These are phyloP conservation scores for Notodonta dromedarius DNA, from an alignment of 2,888 invertebrate species.

Conservation along the genomic window DNA sequence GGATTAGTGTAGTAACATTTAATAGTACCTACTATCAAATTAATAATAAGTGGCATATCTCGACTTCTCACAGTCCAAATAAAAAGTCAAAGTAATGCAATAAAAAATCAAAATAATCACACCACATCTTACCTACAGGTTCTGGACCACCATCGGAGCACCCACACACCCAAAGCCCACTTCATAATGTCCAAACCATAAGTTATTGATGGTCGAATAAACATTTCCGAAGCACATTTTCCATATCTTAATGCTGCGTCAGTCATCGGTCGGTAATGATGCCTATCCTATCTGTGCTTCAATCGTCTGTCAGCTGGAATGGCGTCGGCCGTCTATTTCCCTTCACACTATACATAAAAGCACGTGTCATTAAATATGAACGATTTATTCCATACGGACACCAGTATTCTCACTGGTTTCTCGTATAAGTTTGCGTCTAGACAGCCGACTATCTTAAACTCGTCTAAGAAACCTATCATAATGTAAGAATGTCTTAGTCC, in stretches of 20 bases:
- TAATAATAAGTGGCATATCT: too few relatives aligned
- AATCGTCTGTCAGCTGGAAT: slow-evolving; percentile 19
- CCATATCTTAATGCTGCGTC: slow-evolving; percentile 23
- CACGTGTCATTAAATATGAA: slow-evolving; percentile 11
- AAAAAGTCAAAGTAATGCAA: neutral
- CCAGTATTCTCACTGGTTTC: too few relatives aligned
- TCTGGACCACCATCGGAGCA: neutral
- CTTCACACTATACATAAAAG: slow-evolving; percentile 6
- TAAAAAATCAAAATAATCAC: neutral
- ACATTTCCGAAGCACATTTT: slow-evolving; percentile 16
- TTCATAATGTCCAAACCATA: slow-evolving; percentile 5
- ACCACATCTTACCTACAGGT: neutral
- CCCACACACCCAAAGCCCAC: neutral
- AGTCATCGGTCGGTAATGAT: slow-evolving; percentile 19
- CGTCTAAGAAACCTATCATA: too few relatives aligned
- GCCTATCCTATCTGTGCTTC: slow-evolving; percentile 21
- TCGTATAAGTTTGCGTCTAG: neutral
- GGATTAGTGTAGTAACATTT: too few relatives aligned
- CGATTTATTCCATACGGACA: neutral
- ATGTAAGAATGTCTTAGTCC: too few relatives aligned
- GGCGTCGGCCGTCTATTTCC: slow-evolving; percentile 23
- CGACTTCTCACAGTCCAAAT: too few relatives aligned
- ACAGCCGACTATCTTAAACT: too few relatives aligned
- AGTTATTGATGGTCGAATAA: slow-evolving; percentile 7
- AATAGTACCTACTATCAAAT: too few relatives aligned